Evolutionary conservation across 2,888 invertebrate species (phyloP), one percentile per base, ranked within the genome.

Genomic region (Seira musarum): DNA sequence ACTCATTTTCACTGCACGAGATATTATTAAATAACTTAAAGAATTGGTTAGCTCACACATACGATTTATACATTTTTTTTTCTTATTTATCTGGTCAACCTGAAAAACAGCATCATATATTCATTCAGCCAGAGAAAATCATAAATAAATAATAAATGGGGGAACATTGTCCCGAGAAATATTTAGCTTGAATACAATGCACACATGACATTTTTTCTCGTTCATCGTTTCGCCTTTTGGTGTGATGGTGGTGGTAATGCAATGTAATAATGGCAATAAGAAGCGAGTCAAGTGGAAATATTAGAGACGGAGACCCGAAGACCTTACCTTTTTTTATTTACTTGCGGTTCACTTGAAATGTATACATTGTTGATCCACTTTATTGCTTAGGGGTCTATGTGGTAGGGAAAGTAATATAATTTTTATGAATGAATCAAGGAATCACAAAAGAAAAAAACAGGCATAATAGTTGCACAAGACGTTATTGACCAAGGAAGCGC

Each of bases 401-500:
- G 53, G 53, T 53, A 30, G 15, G 53, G 17, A 53, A 53, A 53
- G 17, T 13, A 15, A 30, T 30, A 30, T 30, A 30, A 30, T 15
- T 53, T 53, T 53, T 53, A 53, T 53, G 53, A 53, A 53, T 53
- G 53, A 53, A 53, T 53, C 53, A 53, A 13, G 17, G 17, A 17
- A 13, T 53, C 53, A 53, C 53, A n/a, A n/a, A 53, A 30, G 30
- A 30, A 8, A n/a, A n/a, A 30, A 30, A 30, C 30, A 30, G 30
- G 2, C 30, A 30, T 53, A 53, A 53, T 67, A 46, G 21, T 49
- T 67, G 67, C 21, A 67, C 67, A 67, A 46, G 30, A 35, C n/a
- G 49, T 13, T 63, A 63, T 63, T 49, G 49, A 46, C 53, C 53
- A 22, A 60, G n/a, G 35, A 70, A 70, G 60, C 19, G 68, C 22